These are phyloP conservation scores for Ophion obscuratus DNA, from an alignment of 2,888 invertebrate genomes.

Conservation along the genomic window DNA sequence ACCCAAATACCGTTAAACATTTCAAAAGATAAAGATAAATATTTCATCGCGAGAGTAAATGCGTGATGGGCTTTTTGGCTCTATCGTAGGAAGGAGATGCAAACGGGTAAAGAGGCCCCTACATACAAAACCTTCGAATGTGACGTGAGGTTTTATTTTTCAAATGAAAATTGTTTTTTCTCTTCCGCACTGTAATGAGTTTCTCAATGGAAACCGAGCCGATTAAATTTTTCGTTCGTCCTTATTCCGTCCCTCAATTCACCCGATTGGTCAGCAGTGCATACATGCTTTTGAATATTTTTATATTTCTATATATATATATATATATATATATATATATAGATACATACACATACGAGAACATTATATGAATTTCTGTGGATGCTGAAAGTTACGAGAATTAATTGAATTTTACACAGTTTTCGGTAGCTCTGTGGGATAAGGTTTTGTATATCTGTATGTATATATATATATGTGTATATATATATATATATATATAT, in stretches of 20 bases:
- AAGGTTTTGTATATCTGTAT: too few species aligned
- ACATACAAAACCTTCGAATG: conserved; percentile 17
- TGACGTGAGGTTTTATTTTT: conserved; percentile 1
- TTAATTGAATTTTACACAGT: neutral
- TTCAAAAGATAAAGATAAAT: too few species aligned
- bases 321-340: neutral
- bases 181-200: neutral
- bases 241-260: neutral
- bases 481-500: too few species aligned
- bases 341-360: neutral
- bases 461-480: too few species aligned
- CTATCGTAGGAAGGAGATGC: neutral
- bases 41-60: neutral
- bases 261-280: too few species aligned
- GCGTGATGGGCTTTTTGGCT: neutral
- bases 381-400: neutral
- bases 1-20: too few species aligned
- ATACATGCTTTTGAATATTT: too few species aligned
- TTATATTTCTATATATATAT: too few species aligned
- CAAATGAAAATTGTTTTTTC: conserved; percentile 1
- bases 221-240: conserved; percentile 18
- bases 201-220: neutral
- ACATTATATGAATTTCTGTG: neutral
- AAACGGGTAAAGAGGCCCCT: neutral
- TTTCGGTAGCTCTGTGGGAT: too few species aligned